Conservation (phyloP, 1,140 invertebrate species). For the Scaptomyza montana region DNA sequence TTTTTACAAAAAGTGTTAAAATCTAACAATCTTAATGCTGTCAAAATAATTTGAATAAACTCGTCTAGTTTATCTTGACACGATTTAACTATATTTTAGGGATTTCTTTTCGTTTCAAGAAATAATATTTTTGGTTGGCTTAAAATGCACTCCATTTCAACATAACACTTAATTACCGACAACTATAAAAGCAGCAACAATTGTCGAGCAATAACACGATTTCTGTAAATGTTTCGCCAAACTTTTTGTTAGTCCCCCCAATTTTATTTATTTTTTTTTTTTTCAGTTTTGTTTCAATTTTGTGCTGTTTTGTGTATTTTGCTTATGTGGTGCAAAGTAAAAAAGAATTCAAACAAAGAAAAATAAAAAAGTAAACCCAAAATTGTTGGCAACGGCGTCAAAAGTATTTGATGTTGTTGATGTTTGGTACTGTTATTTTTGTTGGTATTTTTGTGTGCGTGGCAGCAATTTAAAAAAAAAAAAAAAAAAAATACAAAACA, state of each 20-base stretch:
- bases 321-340: neutral
- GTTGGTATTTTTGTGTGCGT: conserved; percentile 12
- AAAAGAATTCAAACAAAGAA: conserved; percentile 36
- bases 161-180: conserved; percentile 37
- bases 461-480: conserved; percentile 16
- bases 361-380: neutral
- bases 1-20: no score
- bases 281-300: neutral
- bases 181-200: conserved; percentile 24
- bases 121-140: neutral
- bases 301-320: conserved; percentile 13
- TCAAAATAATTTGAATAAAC: no score
- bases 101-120: no score
- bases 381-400: conserved; percentile 28
- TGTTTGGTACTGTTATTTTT: conserved; percentile 31
- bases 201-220: conserved; percentile 51
- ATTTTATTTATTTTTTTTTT: conserved; percentile 30
- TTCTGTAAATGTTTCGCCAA: conserved; percentile 57
- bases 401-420: conserved; percentile 32
- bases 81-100: no score
- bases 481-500: no score
- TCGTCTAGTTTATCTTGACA: no score
- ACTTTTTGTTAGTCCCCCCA: conserved; percentile 38
- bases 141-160: conserved; percentile 17
- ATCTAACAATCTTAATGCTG: no score